Evolutionary conservation across 2,113 vertebrate genomes (phyloP).

Genomic region (Budorcas taxicolor): DNA sequence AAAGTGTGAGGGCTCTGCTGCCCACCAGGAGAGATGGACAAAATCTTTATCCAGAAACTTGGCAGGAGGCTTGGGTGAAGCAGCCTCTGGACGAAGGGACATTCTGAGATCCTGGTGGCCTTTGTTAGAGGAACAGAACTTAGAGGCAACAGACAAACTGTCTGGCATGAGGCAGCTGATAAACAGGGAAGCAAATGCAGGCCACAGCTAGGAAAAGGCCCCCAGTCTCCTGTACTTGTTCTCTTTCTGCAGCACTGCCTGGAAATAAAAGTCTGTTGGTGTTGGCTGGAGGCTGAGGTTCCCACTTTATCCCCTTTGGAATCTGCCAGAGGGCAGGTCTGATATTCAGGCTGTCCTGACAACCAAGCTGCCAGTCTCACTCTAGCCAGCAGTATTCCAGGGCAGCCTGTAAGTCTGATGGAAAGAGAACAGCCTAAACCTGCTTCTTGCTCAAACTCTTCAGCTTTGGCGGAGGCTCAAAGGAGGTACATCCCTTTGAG

Average conservation of each 20-base stretch:
- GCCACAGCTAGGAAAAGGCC: not conserved
- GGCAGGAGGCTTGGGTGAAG: constrained; percentile 8
- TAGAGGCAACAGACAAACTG: not conserved
- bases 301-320: not conserved
- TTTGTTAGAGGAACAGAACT: not conserved
- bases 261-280: not conserved
- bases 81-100: not conserved
- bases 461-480: not conserved
- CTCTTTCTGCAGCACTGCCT: not conserved
- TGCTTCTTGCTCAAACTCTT: not conserved
- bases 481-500: not conserved
- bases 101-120: not conserved
- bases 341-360: not conserved
- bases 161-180: not conserved
- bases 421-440: not conserved
- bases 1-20: constrained; percentile 1
- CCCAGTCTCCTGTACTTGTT: not conserved
- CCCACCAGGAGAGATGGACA: constrained; percentile 3
- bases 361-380: not conserved
- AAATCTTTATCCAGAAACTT: constrained; percentile 44
- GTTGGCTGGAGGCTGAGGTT: not conserved
- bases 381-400: not conserved
- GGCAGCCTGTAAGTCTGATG: not conserved
- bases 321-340: not conserved
- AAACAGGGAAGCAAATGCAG: not conserved